Conservation (phyloP, 2,797 vertebrate species). For the Pseudochirops corinnae region DNA sequence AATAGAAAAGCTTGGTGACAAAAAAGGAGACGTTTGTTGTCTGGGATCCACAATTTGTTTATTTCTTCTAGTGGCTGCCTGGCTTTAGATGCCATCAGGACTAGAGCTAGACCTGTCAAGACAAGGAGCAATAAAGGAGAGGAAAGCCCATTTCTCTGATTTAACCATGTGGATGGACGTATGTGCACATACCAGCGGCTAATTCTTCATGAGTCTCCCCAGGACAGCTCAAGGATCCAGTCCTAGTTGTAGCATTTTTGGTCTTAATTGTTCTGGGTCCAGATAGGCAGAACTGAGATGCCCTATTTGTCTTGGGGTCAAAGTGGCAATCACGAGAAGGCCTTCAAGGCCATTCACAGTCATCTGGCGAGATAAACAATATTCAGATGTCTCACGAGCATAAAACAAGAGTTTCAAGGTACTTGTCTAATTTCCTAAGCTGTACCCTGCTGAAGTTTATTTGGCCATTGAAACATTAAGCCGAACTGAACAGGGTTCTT, state of each 20-base stretch:
- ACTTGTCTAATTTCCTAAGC: constrained; percentile 83
- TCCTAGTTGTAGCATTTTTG: constrained; percentile 65
- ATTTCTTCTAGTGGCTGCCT: constrained; percentile 49
- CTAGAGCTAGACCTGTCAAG: background rate
- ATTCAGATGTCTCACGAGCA: constrained; percentile 77
- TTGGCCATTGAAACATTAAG: constrained; percentile 80
- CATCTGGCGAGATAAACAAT: constrained; percentile 79
- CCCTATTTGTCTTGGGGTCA: constrained; percentile 81
- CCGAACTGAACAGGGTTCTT: constrained; percentile 82
- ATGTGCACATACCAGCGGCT: background rate
- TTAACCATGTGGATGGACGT: background rate
- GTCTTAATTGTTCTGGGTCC: constrained; percentile 79
- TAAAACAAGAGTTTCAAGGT: constrained; percentile 77
- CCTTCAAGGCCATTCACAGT: constrained; percentile 81
- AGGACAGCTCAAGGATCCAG: constrained; percentile 67
- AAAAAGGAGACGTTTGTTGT: constrained; percentile 65
- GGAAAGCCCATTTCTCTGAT: constrained; percentile 19
- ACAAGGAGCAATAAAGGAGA: constrained; percentile 35
- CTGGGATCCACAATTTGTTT: constrained; percentile 72
- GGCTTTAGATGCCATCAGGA: constrained; percentile 42
- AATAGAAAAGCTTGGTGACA: constrained; percentile 62
- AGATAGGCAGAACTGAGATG: constrained; percentile 67
- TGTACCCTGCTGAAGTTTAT: constrained; percentile 80
- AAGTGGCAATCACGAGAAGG: constrained; percentile 73
- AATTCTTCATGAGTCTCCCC: constrained; percentile 62